These are phyloP conservation scores for Origma solitaria DNA, from an alignment of 2,113 vertebrate species.

Conservation along the genomic window DNA sequence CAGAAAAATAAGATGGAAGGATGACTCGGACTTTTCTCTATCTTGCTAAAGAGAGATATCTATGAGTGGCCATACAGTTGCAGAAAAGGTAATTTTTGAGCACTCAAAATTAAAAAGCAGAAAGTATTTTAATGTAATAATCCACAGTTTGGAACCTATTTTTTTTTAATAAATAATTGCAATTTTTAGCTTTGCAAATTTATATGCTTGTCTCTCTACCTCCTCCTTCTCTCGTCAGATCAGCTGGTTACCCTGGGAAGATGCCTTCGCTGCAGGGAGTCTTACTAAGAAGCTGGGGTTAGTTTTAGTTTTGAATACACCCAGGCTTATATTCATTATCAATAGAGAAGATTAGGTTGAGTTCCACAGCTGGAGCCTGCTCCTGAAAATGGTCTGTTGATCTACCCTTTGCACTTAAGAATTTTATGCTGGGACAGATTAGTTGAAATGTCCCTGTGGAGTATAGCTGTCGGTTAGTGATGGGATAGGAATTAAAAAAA, in stretches of 20 bases:
- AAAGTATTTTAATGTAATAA: neutral
- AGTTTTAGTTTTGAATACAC: constrained; percentile 12
- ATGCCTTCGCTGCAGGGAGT: neutral
- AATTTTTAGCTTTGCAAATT: neutral
- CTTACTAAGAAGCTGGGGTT: neutral
- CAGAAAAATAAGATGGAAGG: neutral
- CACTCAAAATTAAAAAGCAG: neutral
- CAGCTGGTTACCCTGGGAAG: neutral
- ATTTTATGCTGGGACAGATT: constrained; percentile 10
- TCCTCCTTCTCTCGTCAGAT: neutral
- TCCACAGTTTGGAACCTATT: neutral
- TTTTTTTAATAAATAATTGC: neutral
- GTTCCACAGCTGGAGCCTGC: constrained; percentile 35
- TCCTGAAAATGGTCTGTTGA: constrained; percentile 6
- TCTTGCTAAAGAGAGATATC: neutral
- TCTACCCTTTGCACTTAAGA: constrained; percentile 12
- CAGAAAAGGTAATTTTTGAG: neutral
- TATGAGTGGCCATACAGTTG: neutral
- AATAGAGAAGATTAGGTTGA: constrained; percentile 34
- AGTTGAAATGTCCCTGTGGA: constrained; percentile 1
- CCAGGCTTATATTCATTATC: constrained; percentile 25
- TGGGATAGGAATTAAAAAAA: constrained; percentile 30
- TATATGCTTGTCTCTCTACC: neutral
- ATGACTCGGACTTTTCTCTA: neutral
- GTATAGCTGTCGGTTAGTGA: neutral